Evolutionary conservation across 1,140 invertebrate species (phyloP).

Genomic region (Drosophila bocki): DNA sequence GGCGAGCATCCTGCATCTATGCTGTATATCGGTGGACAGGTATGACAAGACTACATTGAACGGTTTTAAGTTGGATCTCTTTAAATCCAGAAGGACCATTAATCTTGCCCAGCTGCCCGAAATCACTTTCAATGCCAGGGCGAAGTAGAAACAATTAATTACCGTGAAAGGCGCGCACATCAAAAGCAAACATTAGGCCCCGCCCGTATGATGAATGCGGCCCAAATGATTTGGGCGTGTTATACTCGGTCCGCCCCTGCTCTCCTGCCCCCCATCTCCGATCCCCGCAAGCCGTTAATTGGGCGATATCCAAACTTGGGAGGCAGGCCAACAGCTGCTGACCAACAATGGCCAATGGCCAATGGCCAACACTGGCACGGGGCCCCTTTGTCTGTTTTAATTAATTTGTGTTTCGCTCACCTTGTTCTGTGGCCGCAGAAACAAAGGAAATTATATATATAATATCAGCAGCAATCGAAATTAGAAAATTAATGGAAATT

Average conservation of each 20-base stretch:
- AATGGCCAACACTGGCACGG: conserved; percentile 14
- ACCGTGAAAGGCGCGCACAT: conserved; percentile 74
- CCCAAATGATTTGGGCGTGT: conserved; percentile 71
- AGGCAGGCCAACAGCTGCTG: conserved; percentile 55
- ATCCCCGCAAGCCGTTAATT: conserved; percentile 59
- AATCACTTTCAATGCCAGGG: conserved; percentile 63
- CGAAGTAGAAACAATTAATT: conserved; percentile 76
- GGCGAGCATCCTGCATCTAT: conserved; percentile 96
- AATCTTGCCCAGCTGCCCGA: conserved; percentile 67
- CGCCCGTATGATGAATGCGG: conserved; percentile 73
- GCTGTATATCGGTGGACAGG: conserved; percentile 97
- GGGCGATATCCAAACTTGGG: conserved; percentile 47
- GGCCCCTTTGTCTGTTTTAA: conserved; percentile 70
- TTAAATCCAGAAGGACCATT: conserved; percentile 46
- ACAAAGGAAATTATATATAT: conserved; percentile 23
- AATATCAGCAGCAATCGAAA: conserved; percentile 32
- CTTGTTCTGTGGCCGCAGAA: conserved; percentile 46
- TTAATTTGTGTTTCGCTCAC: conserved; percentile 79
- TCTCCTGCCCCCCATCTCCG: background rate
- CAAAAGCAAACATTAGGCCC: conserved; percentile 76
- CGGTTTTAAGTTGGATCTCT: conserved; percentile 16
- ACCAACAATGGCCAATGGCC: conserved; percentile 43
- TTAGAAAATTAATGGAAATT: conserved; percentile 42
- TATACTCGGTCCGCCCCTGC: conserved; percentile 11
- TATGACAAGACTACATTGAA: conserved; percentile 28